Base-by-base conservation (phyloP, 2,888 invertebrate species). In the Megastigmus dorsalis region DNA sequence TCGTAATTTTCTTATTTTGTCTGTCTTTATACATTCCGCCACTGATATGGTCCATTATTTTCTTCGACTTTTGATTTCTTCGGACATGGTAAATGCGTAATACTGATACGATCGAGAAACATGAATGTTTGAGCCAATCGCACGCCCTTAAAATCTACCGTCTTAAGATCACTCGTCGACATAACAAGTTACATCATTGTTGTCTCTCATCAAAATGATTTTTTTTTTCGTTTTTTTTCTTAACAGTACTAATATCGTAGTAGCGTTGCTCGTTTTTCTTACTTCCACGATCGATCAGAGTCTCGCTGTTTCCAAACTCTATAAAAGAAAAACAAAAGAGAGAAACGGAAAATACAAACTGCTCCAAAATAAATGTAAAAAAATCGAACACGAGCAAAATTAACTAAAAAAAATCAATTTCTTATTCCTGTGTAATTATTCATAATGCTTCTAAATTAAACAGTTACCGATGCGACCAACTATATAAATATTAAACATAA, bases 81-180 rank as follows among this genome's bases (percentile, higher is more conserved):
- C 77, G 79, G 72, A 75, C 70, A 77, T 77, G 55, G 45, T 71
- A 78, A 78, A 78, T 78, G 77, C 80, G 79, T 83, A 83, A 84
- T 84, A 84, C 84, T 85, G 84, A 83, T 84, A 82, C 80, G 80
- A 83, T 84, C 81, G 77, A 80, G 79, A 80, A 81, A 82, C 80
- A 63, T 79, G 77, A 83, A 80, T 79, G 80, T 79, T 52, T 65
- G 59, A 78, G 77, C 75, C 78, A 74, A 73, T 78, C 78, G 60
- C 74, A 77, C 75, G 74, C 77, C 62, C 50, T 55, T 63, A 75
- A 6, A 70, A 68, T 45, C 63, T 48, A 72, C 15, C n/a, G 7
- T 20, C 52, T 15, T 57, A 70, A 65, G 36, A 67, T 67, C 36
- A 75, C 26, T 48, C n/a, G 13, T 38, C 30, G 36, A 70, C 18